phyloP scores from a whole-genome alignment of 2,113 vertebrate genomes.

The Synodontis membranacea region DNA sequence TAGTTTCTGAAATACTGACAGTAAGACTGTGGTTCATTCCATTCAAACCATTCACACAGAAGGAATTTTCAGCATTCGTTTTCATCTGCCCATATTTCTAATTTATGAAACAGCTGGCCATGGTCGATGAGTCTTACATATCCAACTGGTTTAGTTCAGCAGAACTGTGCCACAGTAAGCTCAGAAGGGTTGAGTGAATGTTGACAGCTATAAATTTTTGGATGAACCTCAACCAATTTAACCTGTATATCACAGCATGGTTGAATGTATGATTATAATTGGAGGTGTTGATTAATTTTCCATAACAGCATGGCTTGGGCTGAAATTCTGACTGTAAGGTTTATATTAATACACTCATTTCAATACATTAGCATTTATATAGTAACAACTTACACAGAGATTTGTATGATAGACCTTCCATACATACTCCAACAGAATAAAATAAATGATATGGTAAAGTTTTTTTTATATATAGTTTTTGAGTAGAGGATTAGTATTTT shows the following conservation, averaged over 20 bases:
- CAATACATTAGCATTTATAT: not conserved
- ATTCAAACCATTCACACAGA: not conserved
- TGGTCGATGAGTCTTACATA: slow-evolving; percentile 44
- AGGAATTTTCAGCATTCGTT: slow-evolving; percentile 28
- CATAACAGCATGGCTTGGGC: not conserved
- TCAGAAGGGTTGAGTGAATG: slow-evolving; percentile 33
- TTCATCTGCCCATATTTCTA: slow-evolving; percentile 38
- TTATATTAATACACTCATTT: not conserved
- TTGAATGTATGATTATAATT: not conserved
- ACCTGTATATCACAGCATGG: not conserved
- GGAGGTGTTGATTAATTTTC: not conserved
- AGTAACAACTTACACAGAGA: not conserved
- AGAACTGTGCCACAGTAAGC: slow-evolving; percentile 24
- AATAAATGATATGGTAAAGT: not conserved
- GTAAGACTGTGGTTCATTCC: not conserved
- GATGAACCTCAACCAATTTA: slow-evolving; percentile 17
- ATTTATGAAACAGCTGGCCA: slow-evolving; percentile 20
- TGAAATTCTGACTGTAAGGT: not conserved
- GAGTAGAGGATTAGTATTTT: too few relatives aligned
- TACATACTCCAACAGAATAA: too few relatives aligned
- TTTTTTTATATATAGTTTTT: too few relatives aligned
- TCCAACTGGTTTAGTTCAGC: slow-evolving; percentile 46
- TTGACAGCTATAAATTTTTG: slow-evolving; percentile 46
- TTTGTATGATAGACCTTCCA: not conserved
- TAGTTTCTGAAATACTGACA: not conserved